Evolutionary conservation across 92 coral and sea anemone genomes (phyloP), one percentile per base, ranked within the genome.

Genomic region (Umimayanthus kanabou): DNA sequence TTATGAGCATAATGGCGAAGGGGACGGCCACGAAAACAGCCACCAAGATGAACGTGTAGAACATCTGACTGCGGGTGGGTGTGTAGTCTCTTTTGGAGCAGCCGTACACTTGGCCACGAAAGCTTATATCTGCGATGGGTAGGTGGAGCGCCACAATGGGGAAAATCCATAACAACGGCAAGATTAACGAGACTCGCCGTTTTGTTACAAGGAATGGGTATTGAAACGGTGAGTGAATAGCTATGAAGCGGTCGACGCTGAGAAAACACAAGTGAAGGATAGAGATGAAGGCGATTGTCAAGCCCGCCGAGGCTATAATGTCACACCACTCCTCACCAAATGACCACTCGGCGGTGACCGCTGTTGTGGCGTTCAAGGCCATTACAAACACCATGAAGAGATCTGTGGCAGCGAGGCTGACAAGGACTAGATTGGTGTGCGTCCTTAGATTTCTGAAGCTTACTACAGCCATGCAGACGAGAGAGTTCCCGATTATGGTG

Each of bases 241-340:
- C 98, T 18, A 95, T 49, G 81, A 89, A 96, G 79, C 98, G 98
- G 73, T 96, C 98, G 28, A 96, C 82, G 50, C 98, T 96, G 11
- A 96, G 86, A 42, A 89, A 88, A 58, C 95, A 92, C n/a, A 96
- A 88, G 57, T 96, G 98, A n/a, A 96, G 95, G 23, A 96, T 92
- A 6, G 98, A 95, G 23, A 96, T 89, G 55, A 96, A 90, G 22
- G 96, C 88, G 6, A 95, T 87, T 1, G 95, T 91, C 23, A 96
- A 66, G 1, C 98, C 98, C 10, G 89, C 40, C 1, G 96, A 92
- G 4, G 98, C 96, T 0, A 92, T 64, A 1, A 92, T 84, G 20
- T 90, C 88, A 33, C 98, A 96, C 76, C 94, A 90, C 9, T 87
- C 61, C n/a, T 81, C 89, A 2, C 98, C 96, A 78, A 93, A 95